Percentiles rank a stretch among this genome's conserved stretches.
Conservation (phyloP, 2,113 vertebrate genomes). For the Nettapus auritus region DNA sequence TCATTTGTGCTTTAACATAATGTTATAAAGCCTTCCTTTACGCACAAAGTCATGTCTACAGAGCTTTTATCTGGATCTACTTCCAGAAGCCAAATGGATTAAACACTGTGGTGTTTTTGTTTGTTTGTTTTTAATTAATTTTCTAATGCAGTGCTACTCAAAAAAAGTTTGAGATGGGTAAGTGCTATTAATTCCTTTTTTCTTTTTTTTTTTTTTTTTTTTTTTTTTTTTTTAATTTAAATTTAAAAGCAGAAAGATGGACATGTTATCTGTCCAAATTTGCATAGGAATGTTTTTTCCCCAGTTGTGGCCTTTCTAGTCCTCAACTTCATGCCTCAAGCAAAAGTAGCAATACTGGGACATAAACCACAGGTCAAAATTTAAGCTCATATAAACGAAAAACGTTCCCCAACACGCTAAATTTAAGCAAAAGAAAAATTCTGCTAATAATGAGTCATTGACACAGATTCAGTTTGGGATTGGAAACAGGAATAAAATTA, state of each 20-base stretch:
- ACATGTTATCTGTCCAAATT: background rate
- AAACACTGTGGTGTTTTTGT: background rate
- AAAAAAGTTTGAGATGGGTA: background rate
- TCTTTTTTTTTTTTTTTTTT: background rate
- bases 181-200: background rate
- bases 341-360: background rate
- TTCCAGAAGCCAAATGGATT: background rate
- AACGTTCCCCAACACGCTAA: background rate
- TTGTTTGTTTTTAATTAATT: background rate
- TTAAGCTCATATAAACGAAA: background rate
- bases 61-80: background rate
- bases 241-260: background rate
- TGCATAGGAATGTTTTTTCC: background rate
- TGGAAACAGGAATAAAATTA: background rate
- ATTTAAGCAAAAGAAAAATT: background rate
- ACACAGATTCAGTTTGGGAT: background rate
- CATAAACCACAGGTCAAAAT: background rate
- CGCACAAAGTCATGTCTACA: background rate
- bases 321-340: background rate
- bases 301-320: background rate
- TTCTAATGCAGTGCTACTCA: fast-evolving
- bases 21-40: too few species aligned
- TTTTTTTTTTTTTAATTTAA: background rate
- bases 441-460: background rate
- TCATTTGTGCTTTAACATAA: background rate